A percentile compares a stretch with the other conserved stretches of the same genome.
These are phyloP conservation scores for Steinernema hermaphroditum DNA, from an alignment of 2,888 invertebrate genomes.

Conservation along the genomic window DNA sequence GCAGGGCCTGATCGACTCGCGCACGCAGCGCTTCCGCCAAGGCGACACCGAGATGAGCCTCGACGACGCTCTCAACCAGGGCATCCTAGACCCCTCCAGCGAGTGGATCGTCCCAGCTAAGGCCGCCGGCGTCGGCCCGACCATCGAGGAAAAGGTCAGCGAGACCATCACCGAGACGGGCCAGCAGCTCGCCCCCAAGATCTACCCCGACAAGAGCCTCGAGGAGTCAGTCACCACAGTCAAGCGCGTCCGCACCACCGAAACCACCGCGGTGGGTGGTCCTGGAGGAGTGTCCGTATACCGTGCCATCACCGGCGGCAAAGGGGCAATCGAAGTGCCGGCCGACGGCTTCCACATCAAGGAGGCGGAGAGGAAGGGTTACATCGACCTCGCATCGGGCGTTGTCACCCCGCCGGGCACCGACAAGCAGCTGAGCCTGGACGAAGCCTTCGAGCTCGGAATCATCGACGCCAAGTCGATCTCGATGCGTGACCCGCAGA, in stretches of 20 bases:
- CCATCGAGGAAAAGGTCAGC: constrained; percentile 66
- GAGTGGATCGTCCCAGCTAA: constrained; percentile 67
- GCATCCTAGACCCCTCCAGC: constrained; percentile 64
- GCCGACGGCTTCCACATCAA: constrained; percentile 80
- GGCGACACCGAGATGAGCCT: constrained; percentile 72
- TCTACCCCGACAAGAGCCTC: constrained; percentile 61
- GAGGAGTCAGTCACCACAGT: constrained; percentile 66
- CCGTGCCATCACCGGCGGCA: constrained; percentile 66
- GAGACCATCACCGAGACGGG: constrained; percentile 66
- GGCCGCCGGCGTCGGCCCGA: constrained; percentile 59
- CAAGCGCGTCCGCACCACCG: constrained; percentile 64
- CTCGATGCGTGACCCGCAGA: constrained; percentile 81
- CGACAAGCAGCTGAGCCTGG: constrained; percentile 80
- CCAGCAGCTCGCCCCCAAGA: constrained; percentile 66
- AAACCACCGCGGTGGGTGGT: constrained; percentile 63
- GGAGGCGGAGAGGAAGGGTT: constrained; percentile 80
- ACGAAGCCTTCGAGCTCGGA: constrained; percentile 73
- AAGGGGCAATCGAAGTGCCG: constrained; percentile 75
- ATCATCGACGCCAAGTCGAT: constrained; percentile 79
- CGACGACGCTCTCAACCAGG: constrained; percentile 67
- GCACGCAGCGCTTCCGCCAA: constrained; percentile 66
- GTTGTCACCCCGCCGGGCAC: constrained; percentile 84
- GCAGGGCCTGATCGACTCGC: constrained; percentile 77
- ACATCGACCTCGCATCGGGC: constrained; percentile 82
- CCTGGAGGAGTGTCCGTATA: constrained; percentile 61